phyloP scores from a whole-genome alignment of 2,888 invertebrate genomes.

The Pediacus dermestoides region DNA sequence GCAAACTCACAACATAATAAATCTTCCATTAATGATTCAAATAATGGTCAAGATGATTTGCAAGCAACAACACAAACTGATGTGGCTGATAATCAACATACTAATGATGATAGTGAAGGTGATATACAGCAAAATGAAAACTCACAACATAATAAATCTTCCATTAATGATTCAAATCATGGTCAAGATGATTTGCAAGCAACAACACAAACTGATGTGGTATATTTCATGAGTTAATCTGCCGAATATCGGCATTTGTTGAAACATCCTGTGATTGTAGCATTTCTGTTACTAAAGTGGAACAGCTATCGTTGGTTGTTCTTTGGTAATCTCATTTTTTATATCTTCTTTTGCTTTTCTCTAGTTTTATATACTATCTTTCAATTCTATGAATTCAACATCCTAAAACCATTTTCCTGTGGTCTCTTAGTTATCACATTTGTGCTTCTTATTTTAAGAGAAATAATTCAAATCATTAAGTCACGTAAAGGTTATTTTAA shows the following conservation, averaged over 20 bases:
- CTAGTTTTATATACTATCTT: slow-evolving; percentile 67
- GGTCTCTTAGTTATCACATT: slow-evolving; percentile 58
- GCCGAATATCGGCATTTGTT: slow-evolving; percentile 66
- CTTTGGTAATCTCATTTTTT: slow-evolving; percentile 69
- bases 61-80: no score
- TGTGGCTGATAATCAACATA: no score
- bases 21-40: no score
- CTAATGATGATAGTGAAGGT: no score
- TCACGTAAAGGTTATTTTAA: slow-evolving; percentile 64
- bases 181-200: no score
- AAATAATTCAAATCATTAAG: slow-evolving; percentile 67
- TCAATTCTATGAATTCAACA: slow-evolving; percentile 44
- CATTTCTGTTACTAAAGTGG: slow-evolving; percentile 80
- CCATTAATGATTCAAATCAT: no score
- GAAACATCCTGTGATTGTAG: slow-evolving; percentile 75
- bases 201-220: slow-evolving; percentile 77
- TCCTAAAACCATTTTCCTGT: slow-evolving; percentile 37
- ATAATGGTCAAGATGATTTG: no score
- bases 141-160: no score
- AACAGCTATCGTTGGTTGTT: slow-evolving; percentile 70
- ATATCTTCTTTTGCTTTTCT: slow-evolving; percentile 64
- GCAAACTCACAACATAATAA: no score
- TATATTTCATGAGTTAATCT: no score
- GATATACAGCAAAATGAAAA: no score
- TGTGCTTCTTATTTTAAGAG: slow-evolving; percentile 60